These are phyloP conservation scores for Tragelaphus buxtoni DNA, from an alignment of 2,113 vertebrate genomes.

Conservation along the genomic window DNA sequence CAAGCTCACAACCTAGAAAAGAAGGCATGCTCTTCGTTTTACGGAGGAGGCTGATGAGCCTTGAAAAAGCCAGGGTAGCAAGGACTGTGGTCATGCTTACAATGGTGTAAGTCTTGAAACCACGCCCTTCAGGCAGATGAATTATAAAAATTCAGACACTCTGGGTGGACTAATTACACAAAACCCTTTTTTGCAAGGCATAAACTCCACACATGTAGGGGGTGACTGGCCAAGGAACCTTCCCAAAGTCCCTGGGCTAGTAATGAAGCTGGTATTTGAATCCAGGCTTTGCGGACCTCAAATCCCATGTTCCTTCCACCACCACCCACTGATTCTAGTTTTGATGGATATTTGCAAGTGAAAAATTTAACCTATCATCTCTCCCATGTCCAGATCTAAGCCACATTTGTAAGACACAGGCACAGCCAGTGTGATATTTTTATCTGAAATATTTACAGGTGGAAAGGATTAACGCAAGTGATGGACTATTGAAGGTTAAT, in stretches of 20 bases:
- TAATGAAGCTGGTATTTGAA: background rate
- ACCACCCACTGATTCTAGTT: background rate
- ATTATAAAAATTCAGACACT: background rate
- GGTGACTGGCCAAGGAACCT: background rate
- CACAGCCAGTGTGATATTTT: slow-evolving; percentile 63
- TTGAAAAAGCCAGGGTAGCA: background rate
- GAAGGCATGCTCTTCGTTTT: background rate
- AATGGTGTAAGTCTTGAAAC: background rate
- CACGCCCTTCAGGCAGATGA: background rate
- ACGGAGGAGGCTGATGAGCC: background rate
- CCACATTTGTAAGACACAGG: slow-evolving; percentile 39
- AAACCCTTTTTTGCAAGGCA: background rate
- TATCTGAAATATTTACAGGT: slow-evolving; percentile 82
- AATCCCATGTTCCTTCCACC: background rate
- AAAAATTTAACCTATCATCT: slow-evolving; percentile 38
- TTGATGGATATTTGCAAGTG: slow-evolving; percentile 18
- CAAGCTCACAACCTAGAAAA: background rate
- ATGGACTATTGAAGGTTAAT: slow-evolving; percentile 82
- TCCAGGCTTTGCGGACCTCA: background rate
- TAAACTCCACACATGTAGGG: background rate
- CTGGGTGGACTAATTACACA: background rate
- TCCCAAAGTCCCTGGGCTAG: background rate
- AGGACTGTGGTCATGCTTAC: background rate
- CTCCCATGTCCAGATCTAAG: background rate
- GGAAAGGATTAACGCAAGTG: slow-evolving; percentile 77